Percentiles rank a stretch among this genome's conserved stretches.
Evolutionary conservation across 2,888 invertebrate genomes (phyloP).

Genomic region (Acanthosepion lycidas): DNA sequence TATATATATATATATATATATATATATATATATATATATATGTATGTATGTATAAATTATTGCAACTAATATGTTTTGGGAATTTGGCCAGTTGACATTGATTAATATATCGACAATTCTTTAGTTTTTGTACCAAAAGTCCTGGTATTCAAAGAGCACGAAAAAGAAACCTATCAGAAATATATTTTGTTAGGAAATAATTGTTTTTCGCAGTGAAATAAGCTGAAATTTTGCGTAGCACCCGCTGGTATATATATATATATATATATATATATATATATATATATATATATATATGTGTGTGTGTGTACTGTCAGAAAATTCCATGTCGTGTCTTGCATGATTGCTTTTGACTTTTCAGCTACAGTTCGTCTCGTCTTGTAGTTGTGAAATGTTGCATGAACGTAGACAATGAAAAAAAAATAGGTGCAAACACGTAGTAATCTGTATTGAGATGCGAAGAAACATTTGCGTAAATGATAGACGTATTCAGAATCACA

Average conservation of each 20-base stretch:
- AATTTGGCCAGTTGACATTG: too few species aligned
- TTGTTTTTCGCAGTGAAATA: too few species aligned
- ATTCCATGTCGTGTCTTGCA: too few species aligned
- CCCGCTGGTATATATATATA: not conserved
- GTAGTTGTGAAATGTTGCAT: not conserved
- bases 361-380: not conserved
- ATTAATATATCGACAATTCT: too few species aligned
- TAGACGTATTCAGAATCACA: not conserved
- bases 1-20: slow-evolving; percentile 2
- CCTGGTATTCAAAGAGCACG: too few species aligned
- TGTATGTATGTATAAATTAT: not conserved
- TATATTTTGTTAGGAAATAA: too few species aligned
- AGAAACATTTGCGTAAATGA: not conserved
- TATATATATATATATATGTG: not conserved
- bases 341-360: not conserved
- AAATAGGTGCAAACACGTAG: not conserved
- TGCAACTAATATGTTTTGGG: too few species aligned
- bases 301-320: too few species aligned
- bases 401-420: not conserved
- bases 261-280: not conserved
- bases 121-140: too few species aligned
- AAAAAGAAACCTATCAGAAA: too few species aligned
- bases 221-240: too few species aligned
- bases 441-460: not conserved
- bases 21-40: slow-evolving; percentile 2